phyloP scores from a whole-genome alignment of 2,113 vertebrate species.

The Phrynosoma platyrhinos region DNA sequence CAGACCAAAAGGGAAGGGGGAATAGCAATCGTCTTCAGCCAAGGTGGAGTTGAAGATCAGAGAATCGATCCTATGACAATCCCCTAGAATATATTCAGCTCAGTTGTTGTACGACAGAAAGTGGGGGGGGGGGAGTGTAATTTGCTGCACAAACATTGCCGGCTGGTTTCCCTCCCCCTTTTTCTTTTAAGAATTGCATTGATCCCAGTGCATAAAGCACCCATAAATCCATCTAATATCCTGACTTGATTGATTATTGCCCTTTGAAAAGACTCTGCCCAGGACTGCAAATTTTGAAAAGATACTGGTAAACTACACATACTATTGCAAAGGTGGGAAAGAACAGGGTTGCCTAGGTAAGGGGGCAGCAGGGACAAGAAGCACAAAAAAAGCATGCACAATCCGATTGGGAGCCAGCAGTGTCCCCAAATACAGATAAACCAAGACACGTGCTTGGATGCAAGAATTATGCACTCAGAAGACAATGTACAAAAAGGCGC shows the following conservation, averaged over 20 bases:
- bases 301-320: slow-evolving; percentile 34
- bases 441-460: neutral
- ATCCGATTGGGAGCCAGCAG: neutral
- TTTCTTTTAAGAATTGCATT: slow-evolving; percentile 53
- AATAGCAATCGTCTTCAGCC: slow-evolving; percentile 22
- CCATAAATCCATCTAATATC: slow-evolving; percentile 65
- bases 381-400: neutral
- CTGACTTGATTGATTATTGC: slow-evolving; percentile 63
- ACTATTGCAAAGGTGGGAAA: neutral
- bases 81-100: slow-evolving; percentile 31
- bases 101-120: neutral
- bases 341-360: neutral
- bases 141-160: slow-evolving; percentile 63
- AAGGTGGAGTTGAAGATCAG: slow-evolving; percentile 37
- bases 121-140: slow-evolving; percentile 29
- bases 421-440: neutral
- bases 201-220: slow-evolving; percentile 57
- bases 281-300: slow-evolving; percentile 46
- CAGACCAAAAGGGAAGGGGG: neutral
- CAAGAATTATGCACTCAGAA: neutral
- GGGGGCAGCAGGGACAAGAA: neutral
- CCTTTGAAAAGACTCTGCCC: slow-evolving; percentile 55
- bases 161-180: neutral
- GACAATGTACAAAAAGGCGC: neutral
- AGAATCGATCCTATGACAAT: slow-evolving; percentile 30